Base-by-base conservation (phyloP, 2,797 vertebrate species). In the Protonibea diacanthus region DNA sequence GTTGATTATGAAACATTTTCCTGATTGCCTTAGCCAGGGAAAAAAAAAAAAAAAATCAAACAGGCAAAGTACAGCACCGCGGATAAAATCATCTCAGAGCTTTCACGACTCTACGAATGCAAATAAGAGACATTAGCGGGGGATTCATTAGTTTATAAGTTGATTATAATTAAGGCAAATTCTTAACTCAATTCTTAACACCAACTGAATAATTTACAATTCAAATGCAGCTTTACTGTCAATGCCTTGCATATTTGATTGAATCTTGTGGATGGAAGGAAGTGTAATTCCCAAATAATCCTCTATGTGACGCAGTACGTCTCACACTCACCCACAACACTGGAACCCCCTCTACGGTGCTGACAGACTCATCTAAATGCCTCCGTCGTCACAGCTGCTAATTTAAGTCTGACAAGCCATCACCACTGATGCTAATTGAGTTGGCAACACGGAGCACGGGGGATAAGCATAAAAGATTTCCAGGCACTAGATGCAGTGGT, bases 341-440 rank as follows among this genome's bases (percentile, higher is more conserved):
- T 2, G 4, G 27, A 75, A 52, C 10, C 64, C 48, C 17, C 25
- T 40, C 57, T 11, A 21, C 33, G 12, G 45, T 13, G 51, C 61
- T 70, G 68, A 70, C 73, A 75, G 17, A 58, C 74, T 78, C 82
- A 67, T 80, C 55, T 42, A 49, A 81, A 78, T 68, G 58, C 52
- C 78, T 77, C 74, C 61, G 82, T 83, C 82, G 82, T 88, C 77
- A 71, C 70, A 71, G 60, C 74, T 84, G 74, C 78, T 89, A 71
- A 90, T 78, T 86, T 80, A 84, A 74, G 69, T n/a, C 62, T 75
- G 77, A 85, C 79, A 86, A 75, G 61, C 74, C 56, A 66, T 64
- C 65, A 87, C 82, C 66, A 79, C 57, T 23, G 51, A 77, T 88
- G 74, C 76, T 89, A 89, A 93, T 93, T 89, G 82, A 87, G 86